Conservation (phyloP, 2,888 invertebrate genomes). For the Chrysomela aeneicollis region DNA sequence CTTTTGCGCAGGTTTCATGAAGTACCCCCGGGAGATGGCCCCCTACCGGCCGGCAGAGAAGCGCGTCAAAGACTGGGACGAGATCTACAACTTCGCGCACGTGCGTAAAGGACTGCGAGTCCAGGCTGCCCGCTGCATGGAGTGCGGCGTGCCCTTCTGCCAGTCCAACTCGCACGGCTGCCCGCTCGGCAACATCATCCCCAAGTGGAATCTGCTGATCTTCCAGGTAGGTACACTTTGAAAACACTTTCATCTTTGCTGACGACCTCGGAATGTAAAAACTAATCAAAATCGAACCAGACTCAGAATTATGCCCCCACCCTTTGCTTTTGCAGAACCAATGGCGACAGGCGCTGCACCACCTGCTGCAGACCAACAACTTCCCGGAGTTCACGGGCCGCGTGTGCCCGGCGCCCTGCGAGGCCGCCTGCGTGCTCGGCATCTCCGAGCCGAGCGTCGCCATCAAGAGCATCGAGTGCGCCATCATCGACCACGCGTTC, state of each 20-base stretch:
- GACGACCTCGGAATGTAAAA: too few relatives aligned
- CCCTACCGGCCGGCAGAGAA: conserved; percentile 87
- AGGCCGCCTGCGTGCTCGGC: conserved; percentile 90
- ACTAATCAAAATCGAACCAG: too few relatives aligned
- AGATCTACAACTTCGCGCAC: conserved; percentile 88
- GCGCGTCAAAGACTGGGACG: conserved; percentile 94
- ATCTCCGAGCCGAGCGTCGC: conserved; percentile 97
- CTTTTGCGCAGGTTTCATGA: conserved; percentile 93
- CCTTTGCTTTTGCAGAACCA: conserved; percentile 75
- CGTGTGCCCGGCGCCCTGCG: conserved; percentile 97
- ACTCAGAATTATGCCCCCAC: too few relatives aligned
- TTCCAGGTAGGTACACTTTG: conserved; percentile 61
- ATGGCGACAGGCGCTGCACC: conserved; percentile 93
- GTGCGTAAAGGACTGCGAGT: conserved; percentile 88
- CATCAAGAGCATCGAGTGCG: conserved; percentile 98
- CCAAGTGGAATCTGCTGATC: conserved; percentile 99
- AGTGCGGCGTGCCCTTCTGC: conserved; percentile 99
- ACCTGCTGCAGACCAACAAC: conserved; percentile 96
- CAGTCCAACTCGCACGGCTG: conserved; percentile 92
- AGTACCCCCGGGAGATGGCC: conserved; percentile 89
- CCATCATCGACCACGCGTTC: conserved; percentile 98
- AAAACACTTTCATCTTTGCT: not conserved
- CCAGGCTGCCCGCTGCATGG: conserved; percentile 97
- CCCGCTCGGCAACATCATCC: conserved; percentile 97
- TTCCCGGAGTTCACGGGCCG: conserved; percentile 81